Percentiles rank a stretch among this genome's conserved stretches.
These are phyloP conservation scores for Xestia rhomboidea DNA, from an alignment of 2,888 invertebrate genomes.

Conservation along the genomic window DNA sequence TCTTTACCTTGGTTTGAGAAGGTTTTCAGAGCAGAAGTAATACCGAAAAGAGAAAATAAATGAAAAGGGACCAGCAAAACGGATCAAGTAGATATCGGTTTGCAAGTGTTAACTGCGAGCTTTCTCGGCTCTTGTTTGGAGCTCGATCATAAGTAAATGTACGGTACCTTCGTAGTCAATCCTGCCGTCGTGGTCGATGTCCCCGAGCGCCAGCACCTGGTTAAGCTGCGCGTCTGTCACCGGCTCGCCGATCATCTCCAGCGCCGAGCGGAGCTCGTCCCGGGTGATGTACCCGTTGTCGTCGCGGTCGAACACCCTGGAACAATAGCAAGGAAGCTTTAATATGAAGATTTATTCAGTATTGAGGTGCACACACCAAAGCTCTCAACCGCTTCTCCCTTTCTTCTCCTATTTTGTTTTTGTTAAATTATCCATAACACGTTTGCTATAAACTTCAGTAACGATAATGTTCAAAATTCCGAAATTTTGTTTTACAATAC, in stretches of 20 bases:
- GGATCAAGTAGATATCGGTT: not conserved
- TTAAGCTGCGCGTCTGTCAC: slow-evolving; percentile 94
- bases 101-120: not conserved
- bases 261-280: slow-evolving; percentile 94
- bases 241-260: slow-evolving; percentile 95
- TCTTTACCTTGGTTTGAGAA: not conserved
- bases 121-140: not conserved
- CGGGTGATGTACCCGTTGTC: slow-evolving; percentile 97
- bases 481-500: too few species aligned
- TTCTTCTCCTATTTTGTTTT: too few species aligned
- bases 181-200: slow-evolving; percentile 94
- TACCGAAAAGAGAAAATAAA: not conserved
- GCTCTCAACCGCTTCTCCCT: not conserved
- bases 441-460: too few species aligned
- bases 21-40: not conserved
- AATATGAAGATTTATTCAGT: not conserved
- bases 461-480: too few species aligned
- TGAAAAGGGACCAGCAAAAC: not conserved
- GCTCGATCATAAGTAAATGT: not conserved
- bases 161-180: slow-evolving; percentile 94
- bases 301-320: slow-evolving; percentile 96
- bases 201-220: slow-evolving; percentile 93
- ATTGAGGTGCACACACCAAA: not conserved
- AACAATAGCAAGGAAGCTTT: slow-evolving; percentile 36
- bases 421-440: too few species aligned